Evolutionary conservation across 2,797 vertebrate genomes (phyloP), one percentile per base, ranked within the genome.

Genomic region (Psittacula derbiana): DNA sequence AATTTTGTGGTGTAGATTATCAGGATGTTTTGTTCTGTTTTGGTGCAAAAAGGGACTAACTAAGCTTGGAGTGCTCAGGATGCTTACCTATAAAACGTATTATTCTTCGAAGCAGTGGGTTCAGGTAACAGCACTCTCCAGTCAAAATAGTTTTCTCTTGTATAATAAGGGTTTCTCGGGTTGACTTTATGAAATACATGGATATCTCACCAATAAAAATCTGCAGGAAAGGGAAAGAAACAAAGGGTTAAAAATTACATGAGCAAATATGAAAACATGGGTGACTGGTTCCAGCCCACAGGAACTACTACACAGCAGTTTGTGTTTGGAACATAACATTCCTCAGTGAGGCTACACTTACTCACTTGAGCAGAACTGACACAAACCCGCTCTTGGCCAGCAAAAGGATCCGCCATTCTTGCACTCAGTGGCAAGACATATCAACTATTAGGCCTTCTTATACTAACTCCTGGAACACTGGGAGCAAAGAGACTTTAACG

Each of bases 131-230:
- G 96, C 99, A 99, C 91, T 99, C 99, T 94, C 99, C 99, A 7
- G 99, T 99, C 93, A 99, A 97, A 75, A 99, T 99, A 91, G 98
- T 99, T 98, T 99, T 99, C 98, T 99, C 99, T 97, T 99, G 99
- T 91, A 98, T 97, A 95, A 99, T 98, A 80, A 99, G 98, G 62
- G 98, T 98, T 96, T 99, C 99, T 97, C 99, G 98, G 23, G 99
- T 99, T 44, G 99, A 99, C 93, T 99, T 99, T 98, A 99, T 99
- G 97, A 99, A 98, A 72, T 99, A 99, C 98, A 99, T 99, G 88
- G 99, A 99, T 96, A 99, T 98, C 92, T 99, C 99, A 40, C 99
- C 99, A 46, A 99, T 98, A 97, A 99, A 99, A 97, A 99, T 99
- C 99, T 99, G 93, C 74, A 61, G 49, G 47, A 86, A 86, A 89